Evolutionary conservation across 2,113 vertebrate genomes (phyloP).

Genomic region (Saimiri boliviensis): DNA sequence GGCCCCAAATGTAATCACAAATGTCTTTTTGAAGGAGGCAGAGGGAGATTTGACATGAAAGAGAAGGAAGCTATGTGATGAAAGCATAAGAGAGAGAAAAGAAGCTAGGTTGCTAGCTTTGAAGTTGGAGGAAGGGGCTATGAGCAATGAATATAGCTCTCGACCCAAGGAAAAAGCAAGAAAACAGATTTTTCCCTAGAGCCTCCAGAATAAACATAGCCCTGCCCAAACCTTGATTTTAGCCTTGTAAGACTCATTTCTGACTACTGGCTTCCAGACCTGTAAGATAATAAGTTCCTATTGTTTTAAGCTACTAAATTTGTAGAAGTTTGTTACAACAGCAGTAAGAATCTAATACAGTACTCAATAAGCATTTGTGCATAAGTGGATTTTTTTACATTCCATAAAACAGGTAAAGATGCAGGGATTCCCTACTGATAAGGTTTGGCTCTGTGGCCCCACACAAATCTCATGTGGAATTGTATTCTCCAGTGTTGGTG

Average conservation of each 20-base stretch:
- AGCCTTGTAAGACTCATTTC: background rate
- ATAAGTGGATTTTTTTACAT: background rate
- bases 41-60: background rate
- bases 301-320: slow-evolving; percentile 26
- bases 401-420: slow-evolving; percentile 27
- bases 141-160: background rate
- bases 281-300: background rate
- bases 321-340: slow-evolving; percentile 23
- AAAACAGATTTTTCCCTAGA: background rate
- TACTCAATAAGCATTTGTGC: slow-evolving; percentile 33
- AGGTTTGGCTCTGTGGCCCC: no score
- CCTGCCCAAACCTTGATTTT: background rate
- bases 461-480: no score
- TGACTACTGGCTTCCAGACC: background rate
- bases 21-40: background rate
- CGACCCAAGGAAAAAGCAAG: background rate
- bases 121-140: background rate
- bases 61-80: background rate
- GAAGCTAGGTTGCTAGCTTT: background rate
- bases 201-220: background rate
- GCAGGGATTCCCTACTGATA: background rate
- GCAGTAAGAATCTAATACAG: slow-evolving; percentile 16
- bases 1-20: background rate
- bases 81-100: background rate
- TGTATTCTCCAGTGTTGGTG: no score